Conservation (phyloP, 2,797 vertebrate genomes). For the Etheostoma nigrum region DNA sequence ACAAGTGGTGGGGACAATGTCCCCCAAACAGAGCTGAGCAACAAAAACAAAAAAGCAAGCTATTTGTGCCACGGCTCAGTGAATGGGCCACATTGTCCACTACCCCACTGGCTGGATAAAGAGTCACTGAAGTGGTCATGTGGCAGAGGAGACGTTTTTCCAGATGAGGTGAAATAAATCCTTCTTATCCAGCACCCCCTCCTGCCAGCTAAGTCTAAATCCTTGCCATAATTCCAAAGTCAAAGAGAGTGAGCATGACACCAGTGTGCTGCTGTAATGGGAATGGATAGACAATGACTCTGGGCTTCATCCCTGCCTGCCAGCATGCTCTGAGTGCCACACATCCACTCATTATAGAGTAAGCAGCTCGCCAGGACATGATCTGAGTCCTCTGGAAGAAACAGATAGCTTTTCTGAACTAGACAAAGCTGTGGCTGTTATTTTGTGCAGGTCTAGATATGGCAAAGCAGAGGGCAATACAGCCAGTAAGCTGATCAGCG, state of each 20-base stretch:
- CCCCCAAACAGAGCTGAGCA: slow-evolving; percentile 31
- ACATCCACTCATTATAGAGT: slow-evolving; percentile 46
- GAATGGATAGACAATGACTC: slow-evolving; percentile 50
- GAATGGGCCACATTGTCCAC: slow-evolving; percentile 24
- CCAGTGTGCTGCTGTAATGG: slow-evolving; percentile 25
- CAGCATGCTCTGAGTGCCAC: slow-evolving; percentile 34
- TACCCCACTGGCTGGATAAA: slow-evolving; percentile 55
- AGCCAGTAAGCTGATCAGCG: slow-evolving; percentile 24
- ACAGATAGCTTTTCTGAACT: slow-evolving; percentile 45
- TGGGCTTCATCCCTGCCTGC: slow-evolving; percentile 41
- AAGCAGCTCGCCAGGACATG: slow-evolving; percentile 49
- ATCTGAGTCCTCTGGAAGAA: slow-evolving; percentile 55
- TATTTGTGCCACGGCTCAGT: slow-evolving; percentile 38
- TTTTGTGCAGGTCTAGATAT: slow-evolving; percentile 36
- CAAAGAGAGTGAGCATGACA: slow-evolving; percentile 61
- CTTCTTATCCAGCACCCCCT: slow-evolving; percentile 56
- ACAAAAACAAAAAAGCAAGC: slow-evolving; percentile 34
- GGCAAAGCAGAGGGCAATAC: slow-evolving; percentile 30
- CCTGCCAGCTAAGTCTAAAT: slow-evolving; percentile 63
- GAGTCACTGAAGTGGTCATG: slow-evolving; percentile 54
- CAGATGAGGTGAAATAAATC: slow-evolving; percentile 74
- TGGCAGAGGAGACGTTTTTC: slow-evolving; percentile 63
- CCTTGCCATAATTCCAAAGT: slow-evolving; percentile 65
- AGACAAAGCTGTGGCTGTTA: slow-evolving; percentile 28
- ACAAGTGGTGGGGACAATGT: slow-evolving; percentile 45